Conservation (phyloP, 2,113 vertebrate species). For the Sinocyclocheilus rhinocerous region DNA sequence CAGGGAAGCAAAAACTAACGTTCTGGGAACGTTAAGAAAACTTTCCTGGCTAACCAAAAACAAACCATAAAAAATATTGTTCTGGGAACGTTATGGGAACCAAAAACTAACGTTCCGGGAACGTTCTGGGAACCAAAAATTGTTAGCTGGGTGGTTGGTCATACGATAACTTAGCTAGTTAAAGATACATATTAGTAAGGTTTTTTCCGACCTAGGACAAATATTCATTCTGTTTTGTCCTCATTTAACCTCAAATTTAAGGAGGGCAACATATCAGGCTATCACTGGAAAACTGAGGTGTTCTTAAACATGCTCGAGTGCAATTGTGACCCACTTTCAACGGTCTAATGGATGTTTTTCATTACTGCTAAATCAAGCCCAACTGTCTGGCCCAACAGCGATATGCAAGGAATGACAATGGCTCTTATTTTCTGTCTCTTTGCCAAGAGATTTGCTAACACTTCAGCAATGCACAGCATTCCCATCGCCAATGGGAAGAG, state of each 20-base stretch:
- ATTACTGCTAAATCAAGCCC: slow-evolving; percentile 24
- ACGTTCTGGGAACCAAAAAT: too few species aligned
- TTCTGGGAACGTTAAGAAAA: too few species aligned
- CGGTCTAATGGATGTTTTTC: slow-evolving; percentile 24
- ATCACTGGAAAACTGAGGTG: neutral
- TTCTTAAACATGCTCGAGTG: neutral
- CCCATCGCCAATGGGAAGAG: neutral
- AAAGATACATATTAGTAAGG: neutral
- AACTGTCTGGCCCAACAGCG: slow-evolving; percentile 5
- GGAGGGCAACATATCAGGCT: neutral
- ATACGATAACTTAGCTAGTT: neutral
- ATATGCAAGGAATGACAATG: slow-evolving; percentile 9
- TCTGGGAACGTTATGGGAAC: too few species aligned
- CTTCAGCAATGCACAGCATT: slow-evolving; percentile 14
- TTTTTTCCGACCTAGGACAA: neutral
- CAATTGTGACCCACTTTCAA: slow-evolving; percentile 8
- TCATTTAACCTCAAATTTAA: neutral
- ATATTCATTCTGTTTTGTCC: neutral
- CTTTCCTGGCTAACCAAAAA: too few species aligned
- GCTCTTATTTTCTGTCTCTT: slow-evolving; percentile 4
- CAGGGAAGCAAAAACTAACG: too few species aligned
- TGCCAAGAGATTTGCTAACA: slow-evolving; percentile 33
- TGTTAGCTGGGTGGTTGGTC: too few species aligned
- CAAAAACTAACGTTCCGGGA: too few species aligned
- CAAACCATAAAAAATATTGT: too few species aligned